Conservation (phyloP, 1,140 invertebrate species). For the Drosophila bocki region DNA sequence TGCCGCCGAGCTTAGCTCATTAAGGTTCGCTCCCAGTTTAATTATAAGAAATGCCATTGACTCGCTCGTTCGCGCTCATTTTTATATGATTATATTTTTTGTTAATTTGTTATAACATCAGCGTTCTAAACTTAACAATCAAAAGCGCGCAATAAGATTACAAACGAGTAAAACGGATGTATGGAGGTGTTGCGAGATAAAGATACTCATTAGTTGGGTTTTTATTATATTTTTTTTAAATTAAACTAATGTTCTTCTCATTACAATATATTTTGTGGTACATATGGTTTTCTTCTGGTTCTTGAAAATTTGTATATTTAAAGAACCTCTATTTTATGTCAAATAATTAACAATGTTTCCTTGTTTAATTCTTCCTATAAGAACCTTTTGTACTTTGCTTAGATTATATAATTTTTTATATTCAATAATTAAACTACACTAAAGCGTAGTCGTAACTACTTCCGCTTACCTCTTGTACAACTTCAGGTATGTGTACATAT, state of each 20-base stretch:
- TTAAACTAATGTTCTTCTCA: neutral
- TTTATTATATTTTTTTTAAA: neutral
- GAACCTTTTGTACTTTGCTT: no score
- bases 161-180: constrained; percentile 42
- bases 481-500: neutral
- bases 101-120: constrained; percentile 79
- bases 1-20: constrained; percentile 58
- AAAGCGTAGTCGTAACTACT: neutral
- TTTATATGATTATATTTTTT: constrained; percentile 65
- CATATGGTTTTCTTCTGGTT: neutral
- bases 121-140: constrained; percentile 77
- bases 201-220: constrained; percentile 18
- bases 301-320: neutral
- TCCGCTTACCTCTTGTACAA: neutral
- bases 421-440: neutral
- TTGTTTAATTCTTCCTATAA: no score
- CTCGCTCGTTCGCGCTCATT: constrained; percentile 52
- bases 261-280: neutral
- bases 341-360: neutral
- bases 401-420: neutral
- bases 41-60: constrained; percentile 80
- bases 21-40: constrained; percentile 65
- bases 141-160: constrained; percentile 62
- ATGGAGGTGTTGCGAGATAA: neutral
- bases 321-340: neutral